Base-by-base conservation (phyloP, 2,113 vertebrate genomes). In the Sorex fumeus region DNA sequence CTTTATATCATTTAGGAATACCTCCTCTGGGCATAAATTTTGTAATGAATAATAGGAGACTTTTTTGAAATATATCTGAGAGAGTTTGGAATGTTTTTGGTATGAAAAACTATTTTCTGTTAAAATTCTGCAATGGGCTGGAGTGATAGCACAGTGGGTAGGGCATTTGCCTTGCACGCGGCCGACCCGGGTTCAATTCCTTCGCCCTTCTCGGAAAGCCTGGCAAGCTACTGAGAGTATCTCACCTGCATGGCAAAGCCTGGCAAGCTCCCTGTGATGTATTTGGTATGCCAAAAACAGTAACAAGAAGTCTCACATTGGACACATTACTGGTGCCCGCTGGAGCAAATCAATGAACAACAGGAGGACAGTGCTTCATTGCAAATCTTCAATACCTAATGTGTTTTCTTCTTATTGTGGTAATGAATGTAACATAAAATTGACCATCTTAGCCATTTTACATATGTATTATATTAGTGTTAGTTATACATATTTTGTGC, bases 1-100 rank as follows among this genome's bases (percentile, higher is more conserved):
- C 90, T 93, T 85, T 64, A 86, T 88, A 91, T 89, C 18, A 87
- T 71, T 96, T 95, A 88, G 34, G 34, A 90, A 90, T 83, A 90
- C 84, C 90, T 40, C 79, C 50, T 75, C 28, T 87, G 78, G 21
- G 13, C 1, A 70, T 6, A 74, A 57, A 78, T 88, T 90, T 95
- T 93, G 8, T 3, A 82, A 82, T 92, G 94, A 93, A 90, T 88
- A 85, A 90, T 82, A 70, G 18, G 19, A 89, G 64, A 7, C 23
- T 3, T 91, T 9, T 12, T 87, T 71, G 4, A 74, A 40, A 40
- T 50, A 40, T 50, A 47, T 69, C 18, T 72, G 84, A 67, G 66
- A 87, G n/a, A 80, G 13, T 92, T 91, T 94, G 30, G 4, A 77
- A 87, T 21, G 57, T 81, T 18, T 92, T 90, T 84, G 23, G 25